Percentiles rank a stretch among this genome's conserved stretches.
Conservation (phyloP, 1,140 invertebrate species). For the Bradysia coprophila region DNA sequence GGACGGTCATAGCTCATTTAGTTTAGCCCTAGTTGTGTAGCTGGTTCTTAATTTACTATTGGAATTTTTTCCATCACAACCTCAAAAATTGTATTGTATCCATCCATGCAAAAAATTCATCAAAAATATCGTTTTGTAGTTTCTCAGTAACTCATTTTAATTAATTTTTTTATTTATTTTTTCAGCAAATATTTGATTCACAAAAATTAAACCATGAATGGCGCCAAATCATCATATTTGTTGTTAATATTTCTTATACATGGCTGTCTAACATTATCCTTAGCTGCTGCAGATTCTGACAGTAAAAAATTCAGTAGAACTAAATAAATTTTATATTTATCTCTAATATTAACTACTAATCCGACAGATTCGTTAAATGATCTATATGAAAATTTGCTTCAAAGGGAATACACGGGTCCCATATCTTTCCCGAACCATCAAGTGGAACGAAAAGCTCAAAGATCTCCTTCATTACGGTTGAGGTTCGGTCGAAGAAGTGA, state of each 20-base stretch:
- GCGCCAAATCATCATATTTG: neutral
- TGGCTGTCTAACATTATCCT: neutral
- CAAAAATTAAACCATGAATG: neutral
- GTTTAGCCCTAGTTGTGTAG: too few species aligned
- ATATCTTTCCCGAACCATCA: constrained; percentile 31
- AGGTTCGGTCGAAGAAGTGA: constrained; percentile 51
- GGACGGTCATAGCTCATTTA: too few species aligned
- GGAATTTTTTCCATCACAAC: too few species aligned
- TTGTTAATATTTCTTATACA: neutral
- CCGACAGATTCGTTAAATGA: constrained; percentile 6
- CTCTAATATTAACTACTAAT: neutral
- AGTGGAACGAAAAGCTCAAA: constrained; percentile 47
- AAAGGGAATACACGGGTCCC: constrained; percentile 20
- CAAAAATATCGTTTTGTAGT: too few species aligned
- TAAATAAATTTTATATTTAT: neutral
- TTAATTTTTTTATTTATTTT: too few species aligned
- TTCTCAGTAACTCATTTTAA: too few species aligned
- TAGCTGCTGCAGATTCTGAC: neutral
- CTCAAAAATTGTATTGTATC: too few species aligned
- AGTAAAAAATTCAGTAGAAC: neutral
- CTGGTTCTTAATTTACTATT: too few species aligned
- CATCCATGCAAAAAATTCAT: too few species aligned
- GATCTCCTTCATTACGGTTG: constrained; percentile 44
- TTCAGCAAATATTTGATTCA: too few species aligned
- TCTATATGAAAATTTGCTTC: constrained; percentile 19